Percentiles rank a stretch among this genome's conserved stretches.
phyloP scores from a whole-genome alignment of 2,113 vertebrate genomes.

The Trichomycterus rosablanca region DNA sequence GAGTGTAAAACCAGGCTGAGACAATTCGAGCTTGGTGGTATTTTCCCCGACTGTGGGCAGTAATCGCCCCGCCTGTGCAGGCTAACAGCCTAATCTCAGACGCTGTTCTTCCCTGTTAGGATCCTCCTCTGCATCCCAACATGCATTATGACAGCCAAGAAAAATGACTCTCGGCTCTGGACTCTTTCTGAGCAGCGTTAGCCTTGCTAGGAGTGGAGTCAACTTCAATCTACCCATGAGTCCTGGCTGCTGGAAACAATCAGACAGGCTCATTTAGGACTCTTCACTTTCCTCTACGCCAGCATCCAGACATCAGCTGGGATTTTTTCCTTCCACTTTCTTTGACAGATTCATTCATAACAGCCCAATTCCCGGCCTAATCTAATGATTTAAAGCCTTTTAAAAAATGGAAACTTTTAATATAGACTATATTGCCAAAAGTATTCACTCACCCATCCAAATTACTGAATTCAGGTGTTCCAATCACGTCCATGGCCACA shows the following conservation, averaged over 20 bases:
- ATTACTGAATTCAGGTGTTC: no score
- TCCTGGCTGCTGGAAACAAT: constrained; percentile 59
- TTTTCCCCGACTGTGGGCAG: constrained; percentile 17
- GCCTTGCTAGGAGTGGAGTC: constrained; percentile 52
- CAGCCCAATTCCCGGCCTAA: no score
- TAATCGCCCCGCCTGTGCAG: constrained; percentile 24
- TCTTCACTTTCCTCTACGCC: no score
- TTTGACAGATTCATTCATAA: no score
- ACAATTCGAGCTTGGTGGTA: background rate
- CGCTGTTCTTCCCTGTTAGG: constrained; percentile 50
- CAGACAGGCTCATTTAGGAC: constrained; percentile 66
- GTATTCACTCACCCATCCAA: no score
- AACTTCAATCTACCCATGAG: constrained; percentile 60
- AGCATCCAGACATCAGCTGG: no score
- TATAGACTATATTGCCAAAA: no score
- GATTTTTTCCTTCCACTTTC: no score
- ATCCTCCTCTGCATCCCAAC: constrained; percentile 47
- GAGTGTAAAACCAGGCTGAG: no score
- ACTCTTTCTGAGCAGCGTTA: constrained; percentile 58
- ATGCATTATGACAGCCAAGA: constrained; percentile 65
- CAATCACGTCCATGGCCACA: no score
- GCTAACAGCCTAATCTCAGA: constrained; percentile 46
- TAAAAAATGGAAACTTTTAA: no score
- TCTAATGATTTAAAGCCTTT: no score
- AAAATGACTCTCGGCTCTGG: constrained; percentile 59